Evolutionary conservation across 2,797 vertebrate genomes (phyloP), one percentile per base, ranked within the genome.

Genomic region (Poeciliopsis turneri): DNA sequence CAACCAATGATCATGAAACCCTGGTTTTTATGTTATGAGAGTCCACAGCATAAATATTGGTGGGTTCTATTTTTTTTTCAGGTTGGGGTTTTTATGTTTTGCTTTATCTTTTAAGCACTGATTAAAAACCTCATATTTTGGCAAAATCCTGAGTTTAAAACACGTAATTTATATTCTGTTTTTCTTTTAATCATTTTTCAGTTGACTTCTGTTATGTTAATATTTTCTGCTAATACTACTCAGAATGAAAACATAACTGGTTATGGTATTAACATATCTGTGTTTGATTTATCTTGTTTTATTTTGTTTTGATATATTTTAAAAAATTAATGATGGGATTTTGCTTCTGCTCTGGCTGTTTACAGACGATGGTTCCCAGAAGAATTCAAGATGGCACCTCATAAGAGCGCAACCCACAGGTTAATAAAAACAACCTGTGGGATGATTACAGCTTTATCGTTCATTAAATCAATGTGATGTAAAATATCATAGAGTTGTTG

Each of bases 371-470:
- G 98, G 98, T 98, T 97, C 90, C 97, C 98, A 23, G 95, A 96
- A 49, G 97, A 98, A 6, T 98, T 97, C 5, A 96, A 96, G 84
- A 94, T 91, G 78, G 95, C 95, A 10, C 98, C 98, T 76, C 96
- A 96, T 87, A 99, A 99, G 91, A 96, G 93, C 18, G 96, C 96
- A n/a, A 95, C 96, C 66, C 98, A 99, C 95, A 98, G 98, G 98
- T 97, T 93, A 92, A 91, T 0, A 2, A 1, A n/a, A 18, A 41
- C 39, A 39, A 39, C 36, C 36, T 39, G 36, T 39, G 36, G 36
- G 0, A 39, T 39, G 5, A 39, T 28, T 55, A 6, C 36, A 57
- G 10, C 49, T 28, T 68, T 68, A 36, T 68, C 9, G 51, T 4
- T 15, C 20, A 25, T 41, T 28, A 36, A 36, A 28, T 30, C 20